These are phyloP conservation scores for Pteria penguin DNA, from an alignment of 2,888 invertebrate species.

Conservation along the genomic window DNA sequence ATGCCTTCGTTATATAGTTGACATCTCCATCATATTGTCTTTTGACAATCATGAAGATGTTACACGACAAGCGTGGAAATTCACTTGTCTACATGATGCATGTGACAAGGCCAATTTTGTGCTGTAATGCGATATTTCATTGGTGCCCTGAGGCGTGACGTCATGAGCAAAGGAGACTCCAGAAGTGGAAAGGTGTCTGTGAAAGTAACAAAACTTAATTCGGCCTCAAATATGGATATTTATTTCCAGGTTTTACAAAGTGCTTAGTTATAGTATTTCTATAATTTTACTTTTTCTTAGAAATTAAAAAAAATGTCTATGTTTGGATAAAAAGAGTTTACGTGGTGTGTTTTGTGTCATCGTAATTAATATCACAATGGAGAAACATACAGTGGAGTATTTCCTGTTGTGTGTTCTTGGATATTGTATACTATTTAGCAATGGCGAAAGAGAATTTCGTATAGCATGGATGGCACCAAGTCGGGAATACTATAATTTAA, in stretches of 20 bases:
- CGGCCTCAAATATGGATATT: no score
- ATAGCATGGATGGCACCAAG: slow-evolving; percentile 73
- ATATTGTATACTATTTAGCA: background rate
- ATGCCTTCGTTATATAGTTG: no score
- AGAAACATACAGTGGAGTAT: no score
- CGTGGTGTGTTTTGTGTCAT: no score
- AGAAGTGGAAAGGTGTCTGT: slow-evolving; percentile 7
- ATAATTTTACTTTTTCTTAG: no score
- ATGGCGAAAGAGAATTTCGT: slow-evolving; percentile 60
- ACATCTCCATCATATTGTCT: slow-evolving; percentile 9
- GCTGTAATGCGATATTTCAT: slow-evolving; percentile 34
- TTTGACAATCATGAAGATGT: slow-evolving; percentile 21
- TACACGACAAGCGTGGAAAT: slow-evolving; percentile 17
- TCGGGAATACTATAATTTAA: slow-evolving; percentile 64
- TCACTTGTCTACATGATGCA: slow-evolving; percentile 36
- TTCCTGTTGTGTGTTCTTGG: background rate
- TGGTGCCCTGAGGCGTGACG: slow-evolving; percentile 40
- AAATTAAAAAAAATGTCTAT: no score
- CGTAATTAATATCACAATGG: no score
- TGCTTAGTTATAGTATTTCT: no score
- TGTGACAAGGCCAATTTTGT: slow-evolving; percentile 12
- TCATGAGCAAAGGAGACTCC: slow-evolving; percentile 32
- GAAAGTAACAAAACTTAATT: no score
- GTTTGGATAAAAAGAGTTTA: no score
- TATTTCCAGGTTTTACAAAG: no score